Base-by-base conservation (phyloP, 1,140 invertebrate species). In the Heliothis virescens region DNA sequence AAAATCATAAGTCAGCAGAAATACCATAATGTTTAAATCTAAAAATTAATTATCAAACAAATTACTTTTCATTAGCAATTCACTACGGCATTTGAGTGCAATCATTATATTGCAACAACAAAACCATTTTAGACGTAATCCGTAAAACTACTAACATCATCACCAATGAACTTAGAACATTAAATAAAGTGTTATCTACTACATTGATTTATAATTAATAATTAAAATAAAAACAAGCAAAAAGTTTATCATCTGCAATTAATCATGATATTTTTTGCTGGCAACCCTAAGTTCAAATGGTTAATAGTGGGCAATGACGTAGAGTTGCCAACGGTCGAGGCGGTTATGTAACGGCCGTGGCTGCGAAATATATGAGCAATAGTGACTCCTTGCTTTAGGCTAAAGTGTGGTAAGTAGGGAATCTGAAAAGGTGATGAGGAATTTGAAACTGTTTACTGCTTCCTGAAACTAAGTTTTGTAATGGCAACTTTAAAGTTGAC, bases 321-420 rank as follows among this genome's bases (percentile, higher is more conserved):
- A 75, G 57, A 26, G 21, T 76, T 76, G 71, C 76, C 75, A 84
- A 83, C 85, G 85, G 86, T 82, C 62, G 79, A 69, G 79, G 82
- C 82, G 77, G 84, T 80, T 80, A 88, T 82, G 78, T 87, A 88
- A 87, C 81, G 67, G 75, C 74, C 79, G 76, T 69, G 75, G 79
- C 60, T 76, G 50, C 60, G 74, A 63, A 76, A 76, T 65, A 18
- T 76, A 65, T 60, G 41, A 63, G 74, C 74, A 76, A 63, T 53
- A 76, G 41, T 15, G 29, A 52, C 60, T n/a, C 60, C 47, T 63
- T 15, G 74, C 74, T 63, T 1, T 50, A n/a, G 60, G 74, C 74
- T 29, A 76, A 41, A 16, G 21, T 75, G 55, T 50, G 57, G 55
- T 75, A 75, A 75, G 57, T 18, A 47, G 34, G 18, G 41, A n/a